A percentile compares a stretch with the other conserved stretches of the same genome.
phyloP scores from a whole-genome alignment of 2,797 vertebrate species.

The Semaprochilodus insignis region DNA sequence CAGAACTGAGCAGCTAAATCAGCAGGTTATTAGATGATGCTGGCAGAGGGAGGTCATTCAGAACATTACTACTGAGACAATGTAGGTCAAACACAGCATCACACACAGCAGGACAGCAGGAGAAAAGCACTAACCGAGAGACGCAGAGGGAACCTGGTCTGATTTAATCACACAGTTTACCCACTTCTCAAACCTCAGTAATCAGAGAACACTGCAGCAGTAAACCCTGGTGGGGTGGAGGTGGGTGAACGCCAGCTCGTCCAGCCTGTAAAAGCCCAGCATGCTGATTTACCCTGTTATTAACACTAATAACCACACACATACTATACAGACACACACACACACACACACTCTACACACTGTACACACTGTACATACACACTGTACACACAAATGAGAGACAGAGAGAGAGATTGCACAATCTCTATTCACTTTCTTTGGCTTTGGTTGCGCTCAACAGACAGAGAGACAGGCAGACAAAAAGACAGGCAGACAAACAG shows the following conservation, averaged over 20 bases:
- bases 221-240: constrained; percentile 59
- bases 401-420: no score
- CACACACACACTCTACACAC: constrained; percentile 66
- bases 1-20: background rate
- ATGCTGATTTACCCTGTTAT: constrained; percentile 76
- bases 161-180: constrained; percentile 56
- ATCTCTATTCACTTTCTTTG: no score
- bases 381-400: constrained; percentile 80
- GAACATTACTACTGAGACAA: constrained; percentile 45
- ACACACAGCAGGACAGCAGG: constrained; percentile 44
- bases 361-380: no score
- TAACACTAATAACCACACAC: constrained; percentile 77
- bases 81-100: constrained; percentile 56
- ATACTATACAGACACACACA: constrained; percentile 59
- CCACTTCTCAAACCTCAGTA: constrained; percentile 69
- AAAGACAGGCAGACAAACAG: no score
- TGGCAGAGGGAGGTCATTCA: background rate
- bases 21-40: no score
- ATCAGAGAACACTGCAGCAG: constrained; percentile 71
- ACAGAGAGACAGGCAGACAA: no score
- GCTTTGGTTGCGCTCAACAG: no score
- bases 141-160: constrained; percentile 62
- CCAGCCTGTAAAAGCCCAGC: constrained; percentile 76
- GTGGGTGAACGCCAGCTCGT: constrained; percentile 58
- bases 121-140: constrained; percentile 50